Evolutionary conservation across 2,113 vertebrate genomes (phyloP).

Genomic region (Syngnathus scovelli): DNA sequence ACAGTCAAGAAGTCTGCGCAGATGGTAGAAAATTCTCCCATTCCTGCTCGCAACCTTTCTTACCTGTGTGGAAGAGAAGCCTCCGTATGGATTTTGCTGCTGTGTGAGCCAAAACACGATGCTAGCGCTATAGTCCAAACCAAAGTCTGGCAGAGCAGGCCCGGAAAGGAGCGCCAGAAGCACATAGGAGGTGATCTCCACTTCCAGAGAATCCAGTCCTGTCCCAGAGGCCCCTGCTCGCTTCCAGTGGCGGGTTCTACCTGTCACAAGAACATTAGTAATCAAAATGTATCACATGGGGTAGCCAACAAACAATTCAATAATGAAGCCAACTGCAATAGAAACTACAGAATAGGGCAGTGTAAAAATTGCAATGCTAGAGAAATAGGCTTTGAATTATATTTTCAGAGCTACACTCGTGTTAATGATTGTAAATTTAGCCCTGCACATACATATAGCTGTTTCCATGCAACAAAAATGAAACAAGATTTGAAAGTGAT

Average conservation of each 20-base stretch:
- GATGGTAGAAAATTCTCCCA: background rate
- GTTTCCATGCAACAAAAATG: background rate
- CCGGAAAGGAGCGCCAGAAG: constrained; percentile 72
- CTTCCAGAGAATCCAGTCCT: constrained; percentile 64
- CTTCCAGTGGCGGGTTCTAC: constrained; percentile 59
- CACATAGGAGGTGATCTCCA: constrained; percentile 77
- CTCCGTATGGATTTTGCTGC: constrained; percentile 80
- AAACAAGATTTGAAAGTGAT: background rate
- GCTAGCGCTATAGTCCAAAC: constrained; percentile 57
- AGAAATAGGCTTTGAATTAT: background rate
- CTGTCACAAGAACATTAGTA: constrained; percentile 27
- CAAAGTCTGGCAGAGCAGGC: constrained; percentile 43
- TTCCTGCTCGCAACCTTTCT: background rate
- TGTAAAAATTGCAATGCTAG: background rate
- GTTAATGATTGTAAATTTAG: background rate
- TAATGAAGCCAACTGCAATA: background rate
- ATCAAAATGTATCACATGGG: background rate
- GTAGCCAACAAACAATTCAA: too few species aligned
- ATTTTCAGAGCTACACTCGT: background rate
- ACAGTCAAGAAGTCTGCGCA: background rate
- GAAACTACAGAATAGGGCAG: background rate
- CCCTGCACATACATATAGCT: too few species aligned
- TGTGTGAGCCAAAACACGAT: constrained; percentile 77
- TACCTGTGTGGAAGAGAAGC: constrained; percentile 85
- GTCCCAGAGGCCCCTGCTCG: constrained; percentile 33